These are phyloP conservation scores for Miichthys miiuy DNA, from an alignment of 2,797 vertebrate species.

Conservation along the genomic window DNA sequence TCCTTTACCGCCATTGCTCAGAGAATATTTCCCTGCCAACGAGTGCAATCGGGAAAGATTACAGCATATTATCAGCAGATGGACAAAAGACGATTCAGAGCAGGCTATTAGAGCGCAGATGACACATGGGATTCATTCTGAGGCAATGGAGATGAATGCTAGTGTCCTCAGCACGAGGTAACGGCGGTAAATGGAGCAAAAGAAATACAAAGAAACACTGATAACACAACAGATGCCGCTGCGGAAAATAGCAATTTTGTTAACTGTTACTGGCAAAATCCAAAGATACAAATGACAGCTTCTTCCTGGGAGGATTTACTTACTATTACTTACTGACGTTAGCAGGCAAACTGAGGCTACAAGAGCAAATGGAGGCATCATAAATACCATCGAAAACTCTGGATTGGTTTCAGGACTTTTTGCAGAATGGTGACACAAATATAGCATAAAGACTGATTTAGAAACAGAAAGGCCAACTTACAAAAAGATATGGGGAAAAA, in stretches of 20 bases:
- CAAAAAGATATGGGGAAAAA: constrained; percentile 13
- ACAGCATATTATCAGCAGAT: constrained; percentile 47
- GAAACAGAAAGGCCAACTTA: constrained; percentile 32
- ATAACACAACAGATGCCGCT: constrained; percentile 15
- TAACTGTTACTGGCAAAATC: constrained; percentile 1
- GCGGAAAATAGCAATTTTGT: background rate
- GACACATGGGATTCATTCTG: constrained; percentile 54
- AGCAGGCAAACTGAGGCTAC: background rate
- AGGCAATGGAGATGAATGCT: constrained; percentile 25
- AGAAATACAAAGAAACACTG: constrained; percentile 23
- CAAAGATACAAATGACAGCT: background rate
- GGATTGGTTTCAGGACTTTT: background rate
- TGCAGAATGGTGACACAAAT: constrained; percentile 24
- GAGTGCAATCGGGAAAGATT: constrained; percentile 25
- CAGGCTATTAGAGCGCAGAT: constrained; percentile 1
- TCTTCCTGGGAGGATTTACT: constrained; percentile 6
- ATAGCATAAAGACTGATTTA: constrained; percentile 53
- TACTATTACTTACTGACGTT: rapidly evolving
- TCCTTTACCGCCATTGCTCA: constrained; percentile 9
- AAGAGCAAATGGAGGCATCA: background rate
- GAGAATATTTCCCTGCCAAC: constrained; percentile 31
- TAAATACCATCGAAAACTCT: background rate
- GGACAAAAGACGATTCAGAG: constrained; percentile 40
- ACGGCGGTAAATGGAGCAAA: constrained; percentile 20
- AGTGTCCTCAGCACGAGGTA: constrained; percentile 18